phyloP scores from a whole-genome alignment of 2,888 invertebrate species.

The Drosophila imparisetae region DNA sequence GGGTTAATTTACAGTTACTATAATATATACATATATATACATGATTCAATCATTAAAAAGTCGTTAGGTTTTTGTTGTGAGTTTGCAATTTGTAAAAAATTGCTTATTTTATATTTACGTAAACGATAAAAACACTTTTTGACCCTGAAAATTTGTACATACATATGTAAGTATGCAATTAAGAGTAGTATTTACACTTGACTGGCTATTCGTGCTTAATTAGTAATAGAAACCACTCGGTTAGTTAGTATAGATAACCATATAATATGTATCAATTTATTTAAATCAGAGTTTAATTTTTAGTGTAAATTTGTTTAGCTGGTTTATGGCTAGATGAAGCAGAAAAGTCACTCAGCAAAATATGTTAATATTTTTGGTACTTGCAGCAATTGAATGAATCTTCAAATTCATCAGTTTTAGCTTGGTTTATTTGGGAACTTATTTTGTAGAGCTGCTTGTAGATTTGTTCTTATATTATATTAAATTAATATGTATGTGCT shows the following conservation, averaged over 20 bases:
- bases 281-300: not conserved
- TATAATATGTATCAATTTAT: not conserved
- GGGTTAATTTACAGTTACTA: not conserved
- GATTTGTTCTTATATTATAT: not conserved
- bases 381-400: not conserved
- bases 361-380: not conserved
- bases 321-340: not conserved
- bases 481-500: not conserved
- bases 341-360: not conserved
- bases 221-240: not conserved
- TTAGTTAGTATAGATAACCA: not conserved
- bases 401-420: not conserved
- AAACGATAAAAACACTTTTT: not conserved
- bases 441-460: not conserved
- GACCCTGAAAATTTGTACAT: not conserved
- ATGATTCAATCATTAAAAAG: not conserved
- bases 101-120: not conserved
- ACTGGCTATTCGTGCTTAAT: not conserved
- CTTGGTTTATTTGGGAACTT: not conserved
- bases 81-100: not conserved
- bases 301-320: not conserved
- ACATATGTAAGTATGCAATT: not conserved
- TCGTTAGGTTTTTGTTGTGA: not conserved
- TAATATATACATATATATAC: not conserved
- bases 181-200: not conserved